These are phyloP conservation scores for Carassius auratus DNA, from an alignment of 2,113 vertebrate genomes.

Conservation along the genomic window DNA sequence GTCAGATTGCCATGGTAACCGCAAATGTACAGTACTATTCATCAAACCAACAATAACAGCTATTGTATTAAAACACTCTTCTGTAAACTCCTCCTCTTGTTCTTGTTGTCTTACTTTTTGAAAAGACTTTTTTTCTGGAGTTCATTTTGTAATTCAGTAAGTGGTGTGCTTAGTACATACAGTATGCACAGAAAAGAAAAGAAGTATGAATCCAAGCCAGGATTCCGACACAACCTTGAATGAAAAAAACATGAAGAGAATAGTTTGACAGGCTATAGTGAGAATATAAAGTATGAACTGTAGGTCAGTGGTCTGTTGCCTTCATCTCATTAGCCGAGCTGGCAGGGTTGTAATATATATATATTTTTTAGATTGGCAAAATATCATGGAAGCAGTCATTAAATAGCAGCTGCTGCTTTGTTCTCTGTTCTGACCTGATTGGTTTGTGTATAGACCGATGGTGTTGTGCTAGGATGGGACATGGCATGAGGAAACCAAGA, in stretches of 20 bases:
- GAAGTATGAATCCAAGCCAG: neutral
- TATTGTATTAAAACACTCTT: neutral
- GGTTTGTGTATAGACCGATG: slow-evolving; percentile 5
- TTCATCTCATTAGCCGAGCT: neutral
- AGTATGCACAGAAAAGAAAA: neutral
- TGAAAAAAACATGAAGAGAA: neutral
- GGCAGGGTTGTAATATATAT: neutral
- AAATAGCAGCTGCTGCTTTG: slow-evolving; percentile 39
- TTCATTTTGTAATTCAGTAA: neutral
- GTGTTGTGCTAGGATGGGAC: neutral
- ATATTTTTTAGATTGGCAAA: neutral
- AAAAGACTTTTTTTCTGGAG: neutral
- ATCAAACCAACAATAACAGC: neutral
- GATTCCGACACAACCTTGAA: neutral
- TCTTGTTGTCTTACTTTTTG: neutral
- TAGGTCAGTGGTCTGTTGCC: neutral
- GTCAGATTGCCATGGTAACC: slow-evolving; percentile 33
- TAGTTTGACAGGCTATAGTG: neutral
- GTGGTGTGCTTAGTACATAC: neutral
- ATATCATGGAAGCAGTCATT: slow-evolving; percentile 21
- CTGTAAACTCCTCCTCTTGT: neutral
- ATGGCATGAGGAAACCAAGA: neutral
- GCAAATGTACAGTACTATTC: neutral
- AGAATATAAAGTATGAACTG: neutral
- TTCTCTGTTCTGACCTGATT: neutral